Base-by-base conservation (phyloP, 2,797 vertebrate species). In the Hippopotamyrus pictus region DNA sequence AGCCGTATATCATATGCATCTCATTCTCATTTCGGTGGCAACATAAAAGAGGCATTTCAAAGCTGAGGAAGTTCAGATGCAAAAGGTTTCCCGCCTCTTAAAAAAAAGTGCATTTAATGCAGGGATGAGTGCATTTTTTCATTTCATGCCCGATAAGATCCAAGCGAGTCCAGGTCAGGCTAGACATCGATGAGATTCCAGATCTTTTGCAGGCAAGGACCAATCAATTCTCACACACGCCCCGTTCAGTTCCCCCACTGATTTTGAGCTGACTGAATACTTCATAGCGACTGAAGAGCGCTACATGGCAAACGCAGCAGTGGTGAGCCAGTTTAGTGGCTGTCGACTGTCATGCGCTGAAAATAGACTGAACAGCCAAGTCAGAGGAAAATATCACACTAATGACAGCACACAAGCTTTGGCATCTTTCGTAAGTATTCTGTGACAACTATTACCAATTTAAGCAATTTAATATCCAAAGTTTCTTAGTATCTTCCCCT, bases 111-210 rank as follows among this genome's bases (percentile, higher is more conserved):
- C 90, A 90, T 92, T 92, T 93, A 92, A 93, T 92, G 91, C 93
- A 84, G 92, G 93, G 91, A 92, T 93, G 93, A 93, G 91, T 93
- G 92, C 91, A 93, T 93, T 93, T 93, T 92, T 93, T 93, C 92
- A 93, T 93, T 93, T 93, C 93, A 93, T 93, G 93, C 91, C 93
- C 91, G 92, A 93, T 93, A 92, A 92, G 91, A 92, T 92, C 92
- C 89, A 90, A 91, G 91, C 90, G 90, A 91, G 91, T 91, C 91
- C 92, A 92, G 92, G 92, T 90, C 90, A 93, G 89, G 88, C 91
- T 89, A 86, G 89, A 50, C 89, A 90, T 91, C 91, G 90, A 92
- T 90, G 44, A 90, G 87, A 86, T 73, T 65, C 57, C 73, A 90
- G 86, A 88, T 93, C 91, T 92, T 93, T 92, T 90, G 90, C 92